Evolutionary conservation across 2,888 invertebrate genomes (phyloP), one percentile per base, ranked within the genome.

Genomic region (Plusia festucae): DNA sequence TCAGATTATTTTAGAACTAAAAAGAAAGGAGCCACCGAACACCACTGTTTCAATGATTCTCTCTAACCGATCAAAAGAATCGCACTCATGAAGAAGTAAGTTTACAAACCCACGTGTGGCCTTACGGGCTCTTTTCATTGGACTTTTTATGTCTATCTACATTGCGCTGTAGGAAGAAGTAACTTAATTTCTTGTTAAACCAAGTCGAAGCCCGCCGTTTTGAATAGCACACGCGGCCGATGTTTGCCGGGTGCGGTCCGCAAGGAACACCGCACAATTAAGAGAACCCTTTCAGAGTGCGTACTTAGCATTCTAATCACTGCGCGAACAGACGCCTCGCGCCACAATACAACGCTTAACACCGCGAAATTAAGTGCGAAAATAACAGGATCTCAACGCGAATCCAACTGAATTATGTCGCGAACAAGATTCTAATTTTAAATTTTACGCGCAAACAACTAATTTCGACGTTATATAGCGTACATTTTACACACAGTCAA

Each of bases 231-330:
- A 65, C 65, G 64, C 60, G 71, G 73, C 69, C 77, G 79, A 75
- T 81, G 85, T 84, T 87, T 86, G 84, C 79, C 70, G 81, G 79
- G 82, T 84, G 90, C 85, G 88, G 89, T 88, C 88, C 86, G 75
- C 85, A 76, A 87, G 85, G 82, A 88, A 76, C 86, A 85, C 88
- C 86, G 84, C 90, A 90, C 93, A 93, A 92, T 93, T 91, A 92
- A 89, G 86, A 83, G 87, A 91, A 90, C 93, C 93, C 93, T 91
- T 91, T 85, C 90, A 81, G 82, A 78, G 84, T 70, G 84, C 88
- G 86, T 85, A 91, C 90, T 93, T 92, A 91, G 92, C 90, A 94
- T 93, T 94, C 93, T 92, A 92, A 92, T 92, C 93, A 91, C 90
- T 82, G 79, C 82, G 81, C 84, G 82, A 88, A 85, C 90, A 88